Base-by-base conservation (phyloP, 1,140 invertebrate genomes). In the Drosophila micromelanica region DNA sequence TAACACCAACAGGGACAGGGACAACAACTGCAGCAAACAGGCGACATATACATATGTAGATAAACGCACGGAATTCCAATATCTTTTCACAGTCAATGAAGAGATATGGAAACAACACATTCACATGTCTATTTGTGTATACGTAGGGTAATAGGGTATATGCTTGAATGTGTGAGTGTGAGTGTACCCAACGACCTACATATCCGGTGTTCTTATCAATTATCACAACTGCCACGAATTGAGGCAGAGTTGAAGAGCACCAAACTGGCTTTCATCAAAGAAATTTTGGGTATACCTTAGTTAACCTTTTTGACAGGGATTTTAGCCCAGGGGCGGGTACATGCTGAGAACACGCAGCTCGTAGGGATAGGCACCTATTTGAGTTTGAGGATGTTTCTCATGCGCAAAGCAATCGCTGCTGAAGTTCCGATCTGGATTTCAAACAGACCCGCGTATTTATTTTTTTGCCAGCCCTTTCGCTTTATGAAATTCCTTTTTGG, bases 121-220 rank as follows among this genome's bases (percentile, higher is more conserved):
- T 3, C 30, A 35, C 30, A 35, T 30, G 2, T 12, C 46, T 49
- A 51, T 15, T 37, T 15, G 27, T 43, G n/a, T 35, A n/a, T n/a
- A 17, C 12, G 13, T 52, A 17, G 17, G 17, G 17, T 17, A 17
- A 17, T 17, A 17, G 17, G 1, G 17, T 2, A 17, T 17, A 17
- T 17, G 17, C 17, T 17, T 17, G 17, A 17, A 11, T 43, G 20
- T 38, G 37, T 30, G 4, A 9, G 37, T 30, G 8, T 27, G 9
- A 32, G 45, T 46, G 9, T 62, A 32, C 20, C 1, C 17, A 62
- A 48, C 56, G 71, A 73, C 56, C 63, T 61, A 67, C 8, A 67
- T 72, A 68, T 68, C 63, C 55, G 70, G 48, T 68, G 32, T 6
- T 42, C 55, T 73, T 73, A 73, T 73, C 71, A 55, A 32, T 55